phyloP scores from a whole-genome alignment of 1,140 invertebrate species.

The Agrilus planipennis region DNA sequence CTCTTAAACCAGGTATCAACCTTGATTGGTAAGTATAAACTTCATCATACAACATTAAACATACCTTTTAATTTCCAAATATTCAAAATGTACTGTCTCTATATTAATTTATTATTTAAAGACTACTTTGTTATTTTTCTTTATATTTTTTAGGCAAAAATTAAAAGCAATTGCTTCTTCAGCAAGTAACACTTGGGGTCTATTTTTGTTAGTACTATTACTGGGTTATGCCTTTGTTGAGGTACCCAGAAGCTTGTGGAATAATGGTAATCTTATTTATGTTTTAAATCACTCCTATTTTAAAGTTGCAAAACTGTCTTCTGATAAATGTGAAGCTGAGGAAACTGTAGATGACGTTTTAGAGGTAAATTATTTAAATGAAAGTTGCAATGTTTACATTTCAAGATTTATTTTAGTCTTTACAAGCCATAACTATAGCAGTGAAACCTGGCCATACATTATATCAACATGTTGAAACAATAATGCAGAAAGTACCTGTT shows the following conservation, averaged over 20 bases:
- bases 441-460: slow-evolving; percentile 57
- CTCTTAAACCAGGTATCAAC: slow-evolving; percentile 74
- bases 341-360: slow-evolving; percentile 91
- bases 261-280: slow-evolving; percentile 66
- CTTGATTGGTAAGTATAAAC: slow-evolving; percentile 62
- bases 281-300: slow-evolving; percentile 86
- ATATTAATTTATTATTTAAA: no score
- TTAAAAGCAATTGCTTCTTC: slow-evolving; percentile 96
- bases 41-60: neutral
- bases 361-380: slow-evolving; percentile 49
- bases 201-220: slow-evolving; percentile 88
- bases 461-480: slow-evolving; percentile 67
- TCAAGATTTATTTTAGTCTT: slow-evolving; percentile 39
- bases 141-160: slow-evolving; percentile 51
- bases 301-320: slow-evolving; percentile 90
- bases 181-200: slow-evolving; percentile 98
- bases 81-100: no score
- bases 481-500: slow-evolving; percentile 74
- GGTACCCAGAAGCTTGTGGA: slow-evolving; percentile 83
- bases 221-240: slow-evolving; percentile 96
- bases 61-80: no score
- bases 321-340: slow-evolving; percentile 95
- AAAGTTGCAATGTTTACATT: slow-evolving; percentile 2
- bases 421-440: slow-evolving; percentile 56
- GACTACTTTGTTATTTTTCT: neutral